Evolutionary conservation across 2,113 vertebrate species (phyloP).

Genomic region (Nothocercus julius): DNA sequence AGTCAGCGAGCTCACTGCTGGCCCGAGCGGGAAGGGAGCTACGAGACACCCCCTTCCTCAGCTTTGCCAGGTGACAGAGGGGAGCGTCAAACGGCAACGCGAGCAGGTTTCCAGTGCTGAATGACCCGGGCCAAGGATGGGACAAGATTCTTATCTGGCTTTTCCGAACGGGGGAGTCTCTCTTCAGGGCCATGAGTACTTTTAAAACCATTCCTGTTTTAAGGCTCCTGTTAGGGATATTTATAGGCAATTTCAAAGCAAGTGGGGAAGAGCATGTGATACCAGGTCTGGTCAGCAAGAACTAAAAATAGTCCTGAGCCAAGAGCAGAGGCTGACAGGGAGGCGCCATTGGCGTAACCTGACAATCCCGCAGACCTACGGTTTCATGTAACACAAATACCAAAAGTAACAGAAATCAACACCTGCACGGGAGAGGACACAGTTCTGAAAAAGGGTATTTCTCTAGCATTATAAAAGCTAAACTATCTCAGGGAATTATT

Average conservation of each 20-base stretch:
- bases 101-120: background rate
- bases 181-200: background rate
- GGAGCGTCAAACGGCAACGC: background rate
- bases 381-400: background rate
- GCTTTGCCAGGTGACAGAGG: no score
- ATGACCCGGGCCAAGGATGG: background rate
- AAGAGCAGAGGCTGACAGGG: background rate
- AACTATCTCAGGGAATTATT: background rate
- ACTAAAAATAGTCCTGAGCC: conserved; percentile 54
- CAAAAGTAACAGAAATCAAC: background rate
- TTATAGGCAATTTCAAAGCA: background rate
- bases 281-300: conserved; percentile 27
- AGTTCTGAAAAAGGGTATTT: background rate
- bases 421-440: accelerated
- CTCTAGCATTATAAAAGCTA: accelerated
- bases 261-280: conserved; percentile 8
- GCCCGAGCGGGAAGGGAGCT: accelerated
- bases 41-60: accelerated
- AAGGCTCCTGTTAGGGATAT: background rate
- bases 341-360: background rate
- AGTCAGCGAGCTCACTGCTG: background rate
- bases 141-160: background rate
- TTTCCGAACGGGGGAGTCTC: background rate
- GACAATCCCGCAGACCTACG: background rate
- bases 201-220: background rate